Conservation (phyloP, 2,888 invertebrate species). For the Catocala nupta region DNA sequence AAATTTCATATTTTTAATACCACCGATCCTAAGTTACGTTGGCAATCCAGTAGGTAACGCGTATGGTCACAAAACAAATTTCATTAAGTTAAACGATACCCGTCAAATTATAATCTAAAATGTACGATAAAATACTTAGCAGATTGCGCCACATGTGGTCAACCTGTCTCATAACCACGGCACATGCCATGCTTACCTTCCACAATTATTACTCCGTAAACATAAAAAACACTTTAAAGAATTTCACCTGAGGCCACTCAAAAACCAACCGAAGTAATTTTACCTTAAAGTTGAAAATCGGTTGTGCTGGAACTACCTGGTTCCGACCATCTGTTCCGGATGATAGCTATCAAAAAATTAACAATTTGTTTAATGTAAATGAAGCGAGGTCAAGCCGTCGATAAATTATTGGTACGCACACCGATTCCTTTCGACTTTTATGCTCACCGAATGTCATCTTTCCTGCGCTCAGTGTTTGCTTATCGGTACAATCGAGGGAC, state of each 20-base stretch:
- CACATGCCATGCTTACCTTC: conserved; percentile 84
- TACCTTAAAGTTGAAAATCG: conserved; percentile 46
- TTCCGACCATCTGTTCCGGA: conserved; percentile 82
- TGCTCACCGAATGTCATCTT: conserved; percentile 86
- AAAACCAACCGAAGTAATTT: conserved; percentile 39
- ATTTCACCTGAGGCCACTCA: conserved; percentile 32
- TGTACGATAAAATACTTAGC: conserved; percentile 77
- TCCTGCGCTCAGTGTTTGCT: conserved; percentile 72
- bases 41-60: conserved; percentile 46
- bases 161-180: conserved; percentile 85
- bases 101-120: conserved; percentile 78
- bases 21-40: conserved; percentile 39
- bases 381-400: conserved; percentile 80
- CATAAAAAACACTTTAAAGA: conserved; percentile 73
- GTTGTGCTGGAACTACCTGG: conserved; percentile 41
- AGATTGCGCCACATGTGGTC: conserved; percentile 86
- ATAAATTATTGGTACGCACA: conserved; percentile 83
- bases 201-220: conserved; percentile 77
- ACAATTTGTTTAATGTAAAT: conserved; percentile 88
- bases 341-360: conserved; percentile 87
- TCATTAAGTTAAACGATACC: conserved; percentile 71
- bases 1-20: conserved; percentile 41
- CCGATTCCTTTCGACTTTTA: conserved; percentile 77
- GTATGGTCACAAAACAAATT: conserved; percentile 66
- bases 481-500: conserved; percentile 76